These are phyloP conservation scores for Pocillopora meandrina DNA, from an alignment of 92 coral and sea anemone species.

Conservation along the genomic window DNA sequence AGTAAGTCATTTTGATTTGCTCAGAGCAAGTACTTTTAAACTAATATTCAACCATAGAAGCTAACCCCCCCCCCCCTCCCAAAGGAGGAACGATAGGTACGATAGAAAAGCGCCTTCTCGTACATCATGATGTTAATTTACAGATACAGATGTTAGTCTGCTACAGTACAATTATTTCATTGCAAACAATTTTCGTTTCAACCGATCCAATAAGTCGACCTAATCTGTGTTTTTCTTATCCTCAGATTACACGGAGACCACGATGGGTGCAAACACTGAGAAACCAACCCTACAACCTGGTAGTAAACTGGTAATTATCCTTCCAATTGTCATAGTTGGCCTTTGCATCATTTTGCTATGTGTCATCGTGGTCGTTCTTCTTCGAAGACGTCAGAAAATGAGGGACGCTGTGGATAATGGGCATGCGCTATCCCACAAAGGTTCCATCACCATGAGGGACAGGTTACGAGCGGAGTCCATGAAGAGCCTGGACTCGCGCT, in stretches of 20 bases:
- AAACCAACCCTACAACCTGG: not conserved
- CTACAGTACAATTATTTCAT: too few species aligned
- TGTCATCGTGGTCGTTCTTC: slow-evolving; percentile 31
- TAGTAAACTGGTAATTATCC: slow-evolving; percentile 32
- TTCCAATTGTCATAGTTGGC: slow-evolving; percentile 50
- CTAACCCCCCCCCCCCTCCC: too few species aligned
- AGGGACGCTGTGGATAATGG: slow-evolving; percentile 61
- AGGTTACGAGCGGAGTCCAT: slow-evolving; percentile 87
- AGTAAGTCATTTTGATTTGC: too few species aligned
- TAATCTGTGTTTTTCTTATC: not conserved
- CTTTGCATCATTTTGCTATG: slow-evolving; percentile 40
- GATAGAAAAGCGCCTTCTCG: too few species aligned
- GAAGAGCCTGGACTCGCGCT: slow-evolving; percentile 74
- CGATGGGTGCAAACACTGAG: too few species aligned
- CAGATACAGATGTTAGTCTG: not conserved
- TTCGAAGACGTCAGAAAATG: slow-evolving; percentile 37
- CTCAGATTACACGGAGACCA: slow-evolving; percentile 11
- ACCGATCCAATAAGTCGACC: not conserved
- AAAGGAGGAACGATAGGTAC: too few species aligned
- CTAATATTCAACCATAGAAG: too few species aligned
- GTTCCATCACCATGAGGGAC: slow-evolving; percentile 82
- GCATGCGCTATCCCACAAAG: slow-evolving; percentile 49
- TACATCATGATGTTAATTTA: too few species aligned
- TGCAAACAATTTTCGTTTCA: not conserved
- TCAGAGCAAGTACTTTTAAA: too few species aligned